Evolutionary conservation across 1,140 invertebrate species (phyloP), one percentile per base, ranked within the genome.

Genomic region (Drosophila kikkawai): DNA sequence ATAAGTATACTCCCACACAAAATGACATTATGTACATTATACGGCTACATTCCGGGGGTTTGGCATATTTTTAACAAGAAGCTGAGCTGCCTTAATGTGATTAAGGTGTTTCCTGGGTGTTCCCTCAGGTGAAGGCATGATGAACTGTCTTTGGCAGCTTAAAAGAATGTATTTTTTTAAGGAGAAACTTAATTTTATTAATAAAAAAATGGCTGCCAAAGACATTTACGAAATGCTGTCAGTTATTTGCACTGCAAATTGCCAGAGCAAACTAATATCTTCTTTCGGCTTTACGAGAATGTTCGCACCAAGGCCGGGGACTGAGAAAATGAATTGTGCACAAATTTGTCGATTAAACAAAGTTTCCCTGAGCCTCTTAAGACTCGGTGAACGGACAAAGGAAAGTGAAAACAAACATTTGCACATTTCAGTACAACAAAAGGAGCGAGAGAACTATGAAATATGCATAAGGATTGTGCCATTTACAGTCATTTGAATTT

Each of bases 401-500:
- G 22, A 73, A 71, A 59, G 53, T 73, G 69, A 71, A 73, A 70
- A 36, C 66, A 58, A 57, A 58, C 51, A 73, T 73, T 70, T 58
- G 51, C 44, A 58, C 63, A 70, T 55, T 17, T 55, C 32, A 15
- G 36, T 34, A 57, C 67, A 73, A 71, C 69, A 75, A 76, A 37
- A 58, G 73, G 39, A 58, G 51, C 19, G 39, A 57, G 44, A 26
- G 61, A 55, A 75, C 53, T 76, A 76, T 76, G 73, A 76, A 76
- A 67, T 76, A 76, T 76, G 74, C 74, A 76, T 45, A 76, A 67
- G 53, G 26, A 58, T 76, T 73, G 45, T 77, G 75, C 64, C 75
- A 77, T 69, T 77, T 77, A 41, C 64, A 77, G 74, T 69, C 74
- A 58, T 63, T 78, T 78, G 57, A 78, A 78, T 77, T 61, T 78